Conservation (phyloP, 53 echinoderm and acorn worm genomes). For the Holothuria leucospilota region DNA sequence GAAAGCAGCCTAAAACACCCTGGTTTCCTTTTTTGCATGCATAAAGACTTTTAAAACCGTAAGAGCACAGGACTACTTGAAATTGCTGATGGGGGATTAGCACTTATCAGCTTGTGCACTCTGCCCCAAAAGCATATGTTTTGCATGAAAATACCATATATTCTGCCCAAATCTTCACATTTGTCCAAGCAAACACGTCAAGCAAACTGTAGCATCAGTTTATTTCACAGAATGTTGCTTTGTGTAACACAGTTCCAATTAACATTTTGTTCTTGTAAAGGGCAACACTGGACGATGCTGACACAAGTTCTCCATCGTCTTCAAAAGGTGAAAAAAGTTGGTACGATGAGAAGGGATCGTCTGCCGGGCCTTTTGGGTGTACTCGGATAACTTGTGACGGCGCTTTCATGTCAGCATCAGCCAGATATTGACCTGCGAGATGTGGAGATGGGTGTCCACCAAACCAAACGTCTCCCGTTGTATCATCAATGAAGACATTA, state of each 20-base stretch:
- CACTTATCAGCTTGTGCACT: too few relatives aligned
- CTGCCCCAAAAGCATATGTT: too few relatives aligned
- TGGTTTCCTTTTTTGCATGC: too few relatives aligned
- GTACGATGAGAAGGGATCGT: conserved; percentile 9
- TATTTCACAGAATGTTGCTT: conserved; percentile 12
- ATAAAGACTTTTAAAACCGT: too few relatives aligned
- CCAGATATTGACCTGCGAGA: conserved; percentile 30
- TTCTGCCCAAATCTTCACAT: too few relatives aligned
- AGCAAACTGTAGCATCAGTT: not conserved
- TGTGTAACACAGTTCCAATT: conserved; percentile 28
- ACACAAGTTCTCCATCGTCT: conserved; percentile 29
- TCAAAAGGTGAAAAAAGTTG: conserved; percentile 23
- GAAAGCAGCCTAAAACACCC: too few relatives aligned
- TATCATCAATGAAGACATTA: conserved; percentile 61
- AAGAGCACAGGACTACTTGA: too few relatives aligned
- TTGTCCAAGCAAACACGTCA: too few relatives aligned
- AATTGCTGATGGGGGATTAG: too few relatives aligned
- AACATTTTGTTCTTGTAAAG: conserved; percentile 9
- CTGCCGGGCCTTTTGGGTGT: conserved; percentile 1
- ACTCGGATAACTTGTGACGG: conserved; percentile 66
- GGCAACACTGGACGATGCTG: conserved; percentile 11
- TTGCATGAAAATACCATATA: too few relatives aligned
- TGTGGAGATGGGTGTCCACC: conserved; percentile 55
- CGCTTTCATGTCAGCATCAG: conserved; percentile 40
- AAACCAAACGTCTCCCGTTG: conserved; percentile 69